Conservation (phyloP, 2,113 vertebrate genomes). For the Tricholaema leucomelas region DNA sequence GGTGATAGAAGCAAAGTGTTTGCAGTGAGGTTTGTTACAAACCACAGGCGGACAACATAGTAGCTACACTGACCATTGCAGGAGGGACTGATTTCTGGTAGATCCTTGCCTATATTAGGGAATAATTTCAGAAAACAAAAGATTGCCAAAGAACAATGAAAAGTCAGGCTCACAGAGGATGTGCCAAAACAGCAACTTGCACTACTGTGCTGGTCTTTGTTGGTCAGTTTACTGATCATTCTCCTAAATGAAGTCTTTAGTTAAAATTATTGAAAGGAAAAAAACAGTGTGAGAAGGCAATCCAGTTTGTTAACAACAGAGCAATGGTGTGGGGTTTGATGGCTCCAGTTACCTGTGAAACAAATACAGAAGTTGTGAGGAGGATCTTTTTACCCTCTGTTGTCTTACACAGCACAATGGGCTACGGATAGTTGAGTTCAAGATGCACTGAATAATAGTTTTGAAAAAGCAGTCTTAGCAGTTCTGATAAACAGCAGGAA, state of each 20-base stretch:
- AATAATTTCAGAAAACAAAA: neutral
- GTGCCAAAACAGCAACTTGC: neutral
- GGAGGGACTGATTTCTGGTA: neutral
- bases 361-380: neutral
- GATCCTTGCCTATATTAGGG: neutral
- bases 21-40: neutral
- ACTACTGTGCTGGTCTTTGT: neutral
- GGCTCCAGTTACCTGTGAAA: neutral
- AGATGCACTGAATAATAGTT: neutral
- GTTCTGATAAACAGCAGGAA: neutral
- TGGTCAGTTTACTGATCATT: neutral
- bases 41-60: accelerated
- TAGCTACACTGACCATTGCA: neutral
- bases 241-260: neutral
- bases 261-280: neutral
- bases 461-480: neutral
- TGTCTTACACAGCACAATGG: accelerated
- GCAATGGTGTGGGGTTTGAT: neutral
- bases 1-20: neutral
- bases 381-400: neutral
- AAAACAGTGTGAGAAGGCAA: neutral
- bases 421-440: neutral
- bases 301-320: neutral
- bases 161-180: neutral
- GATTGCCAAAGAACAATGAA: neutral